Evolutionary conservation across 2,888 invertebrate species (phyloP), one percentile per base, ranked within the genome.

Genomic region (Eremobia ochroleuca): DNA sequence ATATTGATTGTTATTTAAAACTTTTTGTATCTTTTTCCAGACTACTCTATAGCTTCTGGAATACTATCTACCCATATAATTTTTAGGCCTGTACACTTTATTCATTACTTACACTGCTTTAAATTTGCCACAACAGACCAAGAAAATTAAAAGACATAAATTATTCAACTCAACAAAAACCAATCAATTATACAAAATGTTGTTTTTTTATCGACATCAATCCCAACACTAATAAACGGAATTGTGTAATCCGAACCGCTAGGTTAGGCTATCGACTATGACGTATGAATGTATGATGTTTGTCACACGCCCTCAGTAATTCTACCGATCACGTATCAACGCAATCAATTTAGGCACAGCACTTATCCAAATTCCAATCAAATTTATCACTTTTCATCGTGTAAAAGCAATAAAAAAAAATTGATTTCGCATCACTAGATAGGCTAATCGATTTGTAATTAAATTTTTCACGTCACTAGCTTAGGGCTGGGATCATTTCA

Each of bases 171-270:
- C 1, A 34, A 70, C 25, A 46, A 61, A 43, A 73, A 43, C 1
- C 13, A 43, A 55, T 67, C 0, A 28, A 9, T 18, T 46, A n/a
- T 4, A 61, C 25, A 52, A 43, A 64, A 68, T 25, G 3, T 4
- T n/a, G 37, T 65, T 46, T 58, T 77, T 70, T 40, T 83, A 86
- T 86, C 77, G 87, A 82, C 40, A 81, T 49, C 18, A 25, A 34
- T 80, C 84, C 67, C 94, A 90, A 71, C 94, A 86, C 95, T 94
- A 92, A 64, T 72, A 72, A 81, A 77, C 67, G 76, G 59, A 86
- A 87, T 82, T 79, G 82, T 93, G 95, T 95, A 95, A 96, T 94
- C 91, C 93, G 90, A 94, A 85, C 92, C 93, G 93, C 92, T 94
- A 90, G 92, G 90, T 91, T 91, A 90, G 91, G 88, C 86, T 79